Base-by-base conservation (phyloP, 2,113 vertebrate species). In the Phyllostomus discolor region DNA sequence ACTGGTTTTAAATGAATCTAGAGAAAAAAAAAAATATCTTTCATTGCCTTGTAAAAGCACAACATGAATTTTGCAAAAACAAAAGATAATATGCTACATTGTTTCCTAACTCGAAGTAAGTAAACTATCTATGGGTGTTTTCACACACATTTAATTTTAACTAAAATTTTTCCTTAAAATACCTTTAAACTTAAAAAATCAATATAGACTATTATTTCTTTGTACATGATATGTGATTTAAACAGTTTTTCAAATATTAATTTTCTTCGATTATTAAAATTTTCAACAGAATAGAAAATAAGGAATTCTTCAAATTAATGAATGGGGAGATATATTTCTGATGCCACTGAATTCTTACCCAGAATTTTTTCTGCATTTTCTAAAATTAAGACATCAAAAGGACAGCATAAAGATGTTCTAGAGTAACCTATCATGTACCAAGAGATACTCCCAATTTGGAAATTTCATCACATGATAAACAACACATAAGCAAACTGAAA, bases 1-100 rank as follows among this genome's bases (percentile, higher is more conserved):
- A 99, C 97, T 26, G 98, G 98, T 95, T 98, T 98, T 94, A 99
- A 96, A 33, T 95, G 91, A 87, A 99, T 94, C 99, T 99, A 88
- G 38, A 82, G 31, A 96, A 95, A 1, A 24, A 38, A 24, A 38
- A 83, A 46, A 69, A 10, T 10, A 38, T 66, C 50, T 69, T 83
- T 59, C 46, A 84, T 43, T n/a, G 35, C 52, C 35, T 80, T 79
- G 48, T 90, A 94, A 76, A 89, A 91, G 28, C 35, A 72, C 43
- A 64, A 28, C 8, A 43, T 31, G 41, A 93, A 76, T 87, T 96
- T 83, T 67, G 22, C 48, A 87, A 76, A 67, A 87, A 76, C n/a
- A 62, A 88, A 70, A 86, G 91, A 95, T 66, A 7, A 50, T 76
- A 87, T 15, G 48, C 11, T 28, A 22, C 17, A 43, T 50, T 81